A percentile compares a stretch with the other conserved stretches of the same genome.
phyloP scores from a whole-genome alignment of 1,140 invertebrate species.

The Monochamus saltuarius region DNA sequence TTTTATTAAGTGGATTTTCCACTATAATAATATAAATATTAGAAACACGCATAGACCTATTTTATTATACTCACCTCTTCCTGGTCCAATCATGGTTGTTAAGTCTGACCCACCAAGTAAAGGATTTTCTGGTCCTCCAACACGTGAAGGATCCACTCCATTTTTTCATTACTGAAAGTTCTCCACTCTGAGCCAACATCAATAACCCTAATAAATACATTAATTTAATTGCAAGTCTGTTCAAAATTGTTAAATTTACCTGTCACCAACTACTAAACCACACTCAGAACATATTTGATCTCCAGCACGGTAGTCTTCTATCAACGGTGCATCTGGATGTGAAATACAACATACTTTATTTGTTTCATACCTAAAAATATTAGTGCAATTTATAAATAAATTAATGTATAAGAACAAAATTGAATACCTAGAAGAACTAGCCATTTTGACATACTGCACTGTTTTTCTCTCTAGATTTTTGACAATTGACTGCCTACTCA shows the following conservation, averaged over 20 bases:
- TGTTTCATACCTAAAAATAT: slow-evolving; percentile 61
- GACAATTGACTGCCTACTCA: too few species aligned
- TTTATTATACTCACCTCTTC: slow-evolving; percentile 56
- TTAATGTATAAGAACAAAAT: neutral
- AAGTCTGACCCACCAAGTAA: slow-evolving; percentile 94
- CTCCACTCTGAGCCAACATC: slow-evolving; percentile 99
- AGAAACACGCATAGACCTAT: neutral
- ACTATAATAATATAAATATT: too few species aligned
- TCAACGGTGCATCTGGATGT: slow-evolving; percentile 93
- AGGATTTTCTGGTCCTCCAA: slow-evolving; percentile 95
- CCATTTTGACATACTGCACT: neutral
- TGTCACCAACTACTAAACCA: slow-evolving; percentile 97
- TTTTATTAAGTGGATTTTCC: too few species aligned
- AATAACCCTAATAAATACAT: slow-evolving; percentile 75
- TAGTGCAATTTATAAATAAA: neutral
- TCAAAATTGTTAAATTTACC: slow-evolving; percentile 58
- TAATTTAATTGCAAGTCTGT: neutral
- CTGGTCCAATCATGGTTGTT: slow-evolving; percentile 95
- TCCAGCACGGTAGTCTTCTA: slow-evolving; percentile 98
- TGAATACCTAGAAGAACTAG: slow-evolving; percentile 12
- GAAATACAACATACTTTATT: slow-evolving; percentile 86
- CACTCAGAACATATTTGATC: slow-evolving; percentile 99
- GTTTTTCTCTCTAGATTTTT: too few species aligned
- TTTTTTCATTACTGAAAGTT: slow-evolving; percentile 98
- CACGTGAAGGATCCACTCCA: slow-evolving; percentile 96